phyloP scores from a whole-genome alignment of 2,113 vertebrate species.

The Tympanuchus pallidicinctus region DNA sequence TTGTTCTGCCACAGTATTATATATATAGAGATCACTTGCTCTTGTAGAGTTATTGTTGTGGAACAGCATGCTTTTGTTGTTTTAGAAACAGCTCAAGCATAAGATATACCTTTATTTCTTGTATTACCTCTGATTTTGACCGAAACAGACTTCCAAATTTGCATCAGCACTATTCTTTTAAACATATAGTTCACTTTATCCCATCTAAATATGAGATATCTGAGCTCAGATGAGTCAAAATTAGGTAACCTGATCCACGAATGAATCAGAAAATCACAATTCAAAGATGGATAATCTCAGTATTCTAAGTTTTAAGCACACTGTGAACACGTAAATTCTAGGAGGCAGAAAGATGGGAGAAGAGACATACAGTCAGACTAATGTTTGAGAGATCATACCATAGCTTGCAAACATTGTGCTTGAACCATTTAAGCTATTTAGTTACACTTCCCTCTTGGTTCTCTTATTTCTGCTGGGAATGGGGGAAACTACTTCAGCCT shows the following conservation, averaged over 20 bases:
- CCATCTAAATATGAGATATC: not conserved
- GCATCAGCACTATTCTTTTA: not conserved
- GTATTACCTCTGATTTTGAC: not conserved
- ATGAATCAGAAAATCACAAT: not conserved
- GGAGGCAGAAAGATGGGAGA: not conserved
- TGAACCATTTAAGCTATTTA: not conserved
- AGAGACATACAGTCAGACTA: not conserved
- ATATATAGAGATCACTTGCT: not conserved
- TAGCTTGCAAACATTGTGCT: not conserved
- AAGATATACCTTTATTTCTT: not conserved
- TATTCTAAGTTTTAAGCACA: not conserved
- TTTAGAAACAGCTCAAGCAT: not conserved
- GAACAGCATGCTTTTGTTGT: not conserved
- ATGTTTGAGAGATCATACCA: not conserved
- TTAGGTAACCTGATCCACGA: not conserved
- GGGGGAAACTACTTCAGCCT: not conserved
- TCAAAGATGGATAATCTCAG: not conserved
- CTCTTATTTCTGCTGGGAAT: not conserved
- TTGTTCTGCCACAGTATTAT: not conserved
- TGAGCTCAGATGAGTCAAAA: slow-evolving; percentile 14
- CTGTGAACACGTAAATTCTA: not conserved
- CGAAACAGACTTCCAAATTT: not conserved
- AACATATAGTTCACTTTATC: not conserved
- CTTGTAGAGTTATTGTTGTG: not conserved
- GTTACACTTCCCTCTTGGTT: not conserved